These are phyloP conservation scores for Eidolon helvum DNA, from an alignment of 2,113 vertebrate species.

Conservation along the genomic window DNA sequence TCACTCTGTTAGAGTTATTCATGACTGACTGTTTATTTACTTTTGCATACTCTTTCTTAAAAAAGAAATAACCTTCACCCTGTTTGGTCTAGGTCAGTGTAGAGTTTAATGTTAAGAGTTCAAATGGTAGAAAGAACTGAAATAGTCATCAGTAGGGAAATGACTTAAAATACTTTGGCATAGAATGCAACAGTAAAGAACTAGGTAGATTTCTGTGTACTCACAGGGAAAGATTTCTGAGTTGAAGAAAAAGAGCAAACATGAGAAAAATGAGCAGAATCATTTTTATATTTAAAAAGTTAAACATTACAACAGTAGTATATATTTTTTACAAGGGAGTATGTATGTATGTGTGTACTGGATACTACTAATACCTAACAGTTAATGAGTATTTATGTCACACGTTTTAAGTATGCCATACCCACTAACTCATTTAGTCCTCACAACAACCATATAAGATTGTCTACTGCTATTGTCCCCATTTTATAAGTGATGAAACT, in stretches of 20 bases:
- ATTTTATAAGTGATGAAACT: not conserved
- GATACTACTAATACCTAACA: not conserved
- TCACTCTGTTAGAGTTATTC: not conserved
- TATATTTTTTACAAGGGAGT: not conserved
- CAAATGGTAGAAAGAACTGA: not conserved
- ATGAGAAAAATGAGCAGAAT: not conserved
- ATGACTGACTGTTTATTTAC: not conserved
- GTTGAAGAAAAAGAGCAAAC: not conserved
- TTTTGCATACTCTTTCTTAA: constrained; percentile 7
- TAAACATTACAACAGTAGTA: not conserved
- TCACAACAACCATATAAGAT: not conserved
- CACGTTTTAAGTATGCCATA: not conserved
- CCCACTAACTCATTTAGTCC: not conserved
- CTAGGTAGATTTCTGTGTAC: not conserved
- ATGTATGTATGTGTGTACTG: not conserved
- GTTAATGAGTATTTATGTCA: not conserved
- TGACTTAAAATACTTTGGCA: not conserved
- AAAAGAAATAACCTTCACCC: not conserved
- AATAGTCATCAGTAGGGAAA: not conserved
- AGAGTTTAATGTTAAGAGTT: not conserved
- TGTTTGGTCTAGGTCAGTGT: not conserved
- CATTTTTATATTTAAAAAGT: not conserved
- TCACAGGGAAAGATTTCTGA: not conserved
- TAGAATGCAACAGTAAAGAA: not conserved
- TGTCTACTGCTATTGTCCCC: not conserved